A percentile compares a stretch with the other conserved stretches of the same genome.
These are phyloP conservation scores for Cephus pygmeus DNA, from an alignment of 2,888 invertebrate species.

Conservation along the genomic window DNA sequence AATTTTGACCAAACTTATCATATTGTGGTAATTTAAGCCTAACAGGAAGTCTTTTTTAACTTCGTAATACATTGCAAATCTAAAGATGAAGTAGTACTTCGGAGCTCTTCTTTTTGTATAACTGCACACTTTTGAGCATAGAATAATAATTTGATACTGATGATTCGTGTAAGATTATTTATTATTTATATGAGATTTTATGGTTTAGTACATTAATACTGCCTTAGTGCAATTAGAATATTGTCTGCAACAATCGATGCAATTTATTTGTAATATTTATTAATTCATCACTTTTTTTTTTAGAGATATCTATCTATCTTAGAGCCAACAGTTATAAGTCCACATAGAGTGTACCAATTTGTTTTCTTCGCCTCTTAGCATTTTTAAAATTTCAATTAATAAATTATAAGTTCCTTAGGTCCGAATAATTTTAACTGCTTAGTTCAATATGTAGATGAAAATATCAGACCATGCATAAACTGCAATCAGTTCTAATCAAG, in stretches of 20 bases:
- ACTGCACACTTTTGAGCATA: constrained; percentile 14
- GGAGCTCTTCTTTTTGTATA: constrained; percentile 1
- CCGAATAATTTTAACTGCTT: background rate
- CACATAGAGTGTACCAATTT: background rate
- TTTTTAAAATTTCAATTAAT: background rate
- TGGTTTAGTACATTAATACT: background rate
- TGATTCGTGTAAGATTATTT: background rate
- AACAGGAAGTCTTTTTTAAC: constrained; percentile 35
- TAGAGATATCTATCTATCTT: constrained; percentile 23
- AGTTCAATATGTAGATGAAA: background rate
- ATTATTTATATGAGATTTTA: constrained; percentile 15
- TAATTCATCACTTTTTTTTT: constrained; percentile 15
- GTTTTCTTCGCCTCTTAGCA: background rate
- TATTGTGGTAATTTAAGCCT: constrained; percentile 23
- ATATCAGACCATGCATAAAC: background rate
- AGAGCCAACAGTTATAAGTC: constrained; percentile 25
- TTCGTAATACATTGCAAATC: constrained; percentile 19
- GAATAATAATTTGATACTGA: constrained; percentile 8
- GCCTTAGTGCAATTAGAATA: constrained; percentile 5
- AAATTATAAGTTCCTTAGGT: background rate
- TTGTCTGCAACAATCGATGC: constrained; percentile 14
- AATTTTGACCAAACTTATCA: constrained; percentile 37
- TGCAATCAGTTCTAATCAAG: background rate
- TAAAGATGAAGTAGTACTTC: constrained; percentile 15
- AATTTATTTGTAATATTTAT: constrained; percentile 19